Evolutionary conservation across 2,797 vertebrate genomes (phyloP), one percentile per base, ranked within the genome.

Genomic region (Chelmon rostratus): DNA sequence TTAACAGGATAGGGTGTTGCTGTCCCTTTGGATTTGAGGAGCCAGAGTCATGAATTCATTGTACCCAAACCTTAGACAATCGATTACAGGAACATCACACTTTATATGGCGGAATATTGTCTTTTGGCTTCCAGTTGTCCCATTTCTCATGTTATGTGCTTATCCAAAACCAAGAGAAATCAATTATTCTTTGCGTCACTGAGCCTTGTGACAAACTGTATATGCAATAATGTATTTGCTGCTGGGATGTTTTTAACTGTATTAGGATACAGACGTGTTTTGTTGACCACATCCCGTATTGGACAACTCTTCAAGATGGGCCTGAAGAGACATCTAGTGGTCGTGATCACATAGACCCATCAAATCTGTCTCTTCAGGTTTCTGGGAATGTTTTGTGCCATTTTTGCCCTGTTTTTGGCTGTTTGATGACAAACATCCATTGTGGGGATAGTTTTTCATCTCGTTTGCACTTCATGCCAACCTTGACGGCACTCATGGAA

Each of bases 281-380:
- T 73, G 72, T 46, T 68, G 53, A 64, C 59, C 53, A 10, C 31
- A 61, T 54, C 28, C 38, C 56, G 15, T 56, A 33, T 25, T 35
- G 33, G 40, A 31, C 13, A 74, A n/a, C 8, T 38, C 54, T 25
- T 8, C 12, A 46, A 54, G 46, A 74, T 75, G 70, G 81, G 23
- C 7, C 52, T 86, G 35, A 81, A 75, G 92, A 80, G 93, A 92
- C 94, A 91, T 87, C 95, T 93, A 88, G 92, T 93, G 94, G 90
- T 76, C 56, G 63, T 47, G 11, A 58, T 44, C 18, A 37, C 4
- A 37, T 25, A 81, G 21, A 69, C 54, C 59, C 25, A 15, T 56
- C 2, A 47, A 16, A 38, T 38, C 28, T 9, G 11, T 44, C 40
- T 31, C 44, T 31, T 5, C 18, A 44, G 10, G 5, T 53, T 28